A percentile compares a stretch with the other conserved stretches of the same genome.
phyloP scores from a whole-genome alignment of 1,140 invertebrate genomes.

The Homalodisca vitripennis region DNA sequence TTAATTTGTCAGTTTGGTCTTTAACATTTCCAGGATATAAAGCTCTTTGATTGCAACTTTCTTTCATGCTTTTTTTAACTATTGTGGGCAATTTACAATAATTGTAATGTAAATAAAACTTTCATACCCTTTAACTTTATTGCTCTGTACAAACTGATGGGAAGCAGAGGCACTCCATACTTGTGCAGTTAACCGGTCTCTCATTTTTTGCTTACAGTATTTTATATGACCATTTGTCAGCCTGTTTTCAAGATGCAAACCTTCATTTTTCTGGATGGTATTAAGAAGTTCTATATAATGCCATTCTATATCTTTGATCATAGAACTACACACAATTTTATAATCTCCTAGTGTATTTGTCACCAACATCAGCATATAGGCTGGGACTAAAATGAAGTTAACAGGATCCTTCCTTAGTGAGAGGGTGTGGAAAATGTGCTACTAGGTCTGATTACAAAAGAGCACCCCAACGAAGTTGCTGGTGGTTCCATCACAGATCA shows the following conservation, averaged over 20 bases:
- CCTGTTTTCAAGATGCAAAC: neutral
- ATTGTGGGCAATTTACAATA: neutral
- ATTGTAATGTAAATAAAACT: neutral
- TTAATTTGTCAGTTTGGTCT: neutral
- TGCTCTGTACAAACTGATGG: neutral
- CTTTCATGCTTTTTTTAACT: neutral
- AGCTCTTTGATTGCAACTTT: neutral
- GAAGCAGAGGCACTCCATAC: neutral
- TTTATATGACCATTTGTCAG: neutral
- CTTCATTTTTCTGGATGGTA: neutral
- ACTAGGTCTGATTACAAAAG: neutral
- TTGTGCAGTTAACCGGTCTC: neutral
- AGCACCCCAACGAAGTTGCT: neutral
- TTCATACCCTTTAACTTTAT: neutral
- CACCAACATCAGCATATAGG: neutral
- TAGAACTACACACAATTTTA: neutral
- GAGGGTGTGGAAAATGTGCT: neutral
- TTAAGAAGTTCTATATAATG: no score
- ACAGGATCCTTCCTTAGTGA: neutral
- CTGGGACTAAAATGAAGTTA: neutral
- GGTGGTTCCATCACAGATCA: neutral
- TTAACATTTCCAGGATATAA: neutral
- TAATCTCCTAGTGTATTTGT: no score
- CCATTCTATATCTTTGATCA: neutral
- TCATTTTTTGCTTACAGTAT: neutral